A percentile compares a stretch with the other conserved stretches of the same genome.
Evolutionary conservation across 53 echinoderm and acorn worm genomes (phyloP).

Genomic region (Holothuria scabra): DNA sequence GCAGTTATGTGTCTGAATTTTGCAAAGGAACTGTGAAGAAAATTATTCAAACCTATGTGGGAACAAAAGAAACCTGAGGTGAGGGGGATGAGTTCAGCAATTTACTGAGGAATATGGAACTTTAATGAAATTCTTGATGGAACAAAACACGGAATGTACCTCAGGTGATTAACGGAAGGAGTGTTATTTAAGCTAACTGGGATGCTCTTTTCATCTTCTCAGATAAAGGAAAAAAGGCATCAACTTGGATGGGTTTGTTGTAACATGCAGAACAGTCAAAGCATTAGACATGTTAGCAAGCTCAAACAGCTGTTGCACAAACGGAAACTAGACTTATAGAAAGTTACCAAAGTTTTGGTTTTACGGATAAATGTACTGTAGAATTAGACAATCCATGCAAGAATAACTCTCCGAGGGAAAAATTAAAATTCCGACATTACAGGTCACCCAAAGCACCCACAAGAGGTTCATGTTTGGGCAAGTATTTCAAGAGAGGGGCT

Average conservation of each 20-base stretch:
- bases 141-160: not conserved
- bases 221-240: not conserved
- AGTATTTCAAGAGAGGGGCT: too few species aligned
- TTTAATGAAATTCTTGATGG: not conserved
- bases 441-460: too few species aligned
- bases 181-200: not conserved
- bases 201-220: not conserved
- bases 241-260: constrained; percentile 24
- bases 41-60: not conserved
- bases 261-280: constrained; percentile 3
- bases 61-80: not conserved
- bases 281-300: constrained; percentile 44
- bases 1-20: not conserved
- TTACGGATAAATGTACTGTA: constrained; percentile 34
- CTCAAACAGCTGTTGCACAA: constrained; percentile 12
- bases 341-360: constrained; percentile 6
- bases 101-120: not conserved
- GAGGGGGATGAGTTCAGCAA: not conserved
- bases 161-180: not conserved
- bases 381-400: constrained; percentile 17
- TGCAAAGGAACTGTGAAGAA: not conserved
- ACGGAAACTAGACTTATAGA: not conserved
- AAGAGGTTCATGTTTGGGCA: too few species aligned
- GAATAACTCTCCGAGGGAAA: not conserved
- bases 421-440: not conserved